phyloP scores from a whole-genome alignment of 2,113 vertebrate genomes.

The Lates calcarifer region DNA sequence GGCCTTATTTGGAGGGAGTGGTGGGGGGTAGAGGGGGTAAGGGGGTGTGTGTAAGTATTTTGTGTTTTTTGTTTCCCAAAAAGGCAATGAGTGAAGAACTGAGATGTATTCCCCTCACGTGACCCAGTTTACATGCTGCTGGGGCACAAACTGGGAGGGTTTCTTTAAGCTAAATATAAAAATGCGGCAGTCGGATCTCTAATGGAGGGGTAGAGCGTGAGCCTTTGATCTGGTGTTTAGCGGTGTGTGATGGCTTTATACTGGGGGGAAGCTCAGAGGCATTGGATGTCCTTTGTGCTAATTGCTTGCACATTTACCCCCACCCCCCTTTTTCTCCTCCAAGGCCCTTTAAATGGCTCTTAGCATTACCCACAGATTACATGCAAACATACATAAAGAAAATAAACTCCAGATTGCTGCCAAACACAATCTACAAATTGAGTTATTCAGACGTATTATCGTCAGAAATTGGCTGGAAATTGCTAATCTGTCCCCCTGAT shows the following conservation, averaged over 20 bases:
- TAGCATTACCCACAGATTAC: conserved; percentile 36
- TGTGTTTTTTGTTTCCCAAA: conserved; percentile 69
- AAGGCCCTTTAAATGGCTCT: conserved; percentile 33
- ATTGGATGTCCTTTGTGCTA: conserved; percentile 65
- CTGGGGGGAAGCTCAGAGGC: conserved; percentile 41
- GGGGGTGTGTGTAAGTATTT: conserved; percentile 22
- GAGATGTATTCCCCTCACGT: conserved; percentile 38
- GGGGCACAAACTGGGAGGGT: conserved; percentile 59
- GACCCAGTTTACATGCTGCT: conserved; percentile 49
- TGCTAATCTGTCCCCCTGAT: background rate
- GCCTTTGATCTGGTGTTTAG: conserved; percentile 70
- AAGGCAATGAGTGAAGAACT: conserved; percentile 66
- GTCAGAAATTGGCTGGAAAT: conserved; percentile 4
- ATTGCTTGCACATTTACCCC: conserved; percentile 74
- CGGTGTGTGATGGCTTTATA: conserved; percentile 64
- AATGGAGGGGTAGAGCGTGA: conserved; percentile 65
- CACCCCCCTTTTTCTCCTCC: conserved; percentile 30
- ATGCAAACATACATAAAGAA: conserved; percentile 32
- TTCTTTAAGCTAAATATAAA: conserved; percentile 69
- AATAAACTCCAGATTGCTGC: conserved; percentile 25
- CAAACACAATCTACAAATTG: conserved; percentile 10
- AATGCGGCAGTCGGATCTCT: conserved; percentile 54
- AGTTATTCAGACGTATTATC: background rate
- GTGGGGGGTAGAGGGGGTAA: background rate
- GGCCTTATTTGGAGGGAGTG: conserved; percentile 71